Conservation (phyloP, 2,113 vertebrate species). For the Macrotis lagotis region DNA sequence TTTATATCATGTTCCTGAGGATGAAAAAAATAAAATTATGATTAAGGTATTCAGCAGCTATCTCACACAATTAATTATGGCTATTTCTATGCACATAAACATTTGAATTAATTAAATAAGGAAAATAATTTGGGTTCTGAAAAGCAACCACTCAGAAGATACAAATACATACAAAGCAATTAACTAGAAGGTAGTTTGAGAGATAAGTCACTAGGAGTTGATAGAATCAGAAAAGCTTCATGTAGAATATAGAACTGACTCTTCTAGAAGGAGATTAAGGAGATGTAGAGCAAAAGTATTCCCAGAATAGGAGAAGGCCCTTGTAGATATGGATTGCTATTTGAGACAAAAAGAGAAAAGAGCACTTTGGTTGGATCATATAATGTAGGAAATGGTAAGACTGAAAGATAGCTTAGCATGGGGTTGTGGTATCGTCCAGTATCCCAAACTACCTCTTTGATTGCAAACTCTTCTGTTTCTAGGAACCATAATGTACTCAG, state of each 20-base stretch:
- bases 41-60: background rate
- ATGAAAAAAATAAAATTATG: constrained; percentile 5
- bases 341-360: background rate
- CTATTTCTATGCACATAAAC: background rate
- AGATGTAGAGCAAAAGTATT: background rate
- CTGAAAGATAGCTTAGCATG: background rate
- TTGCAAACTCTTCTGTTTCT: background rate
- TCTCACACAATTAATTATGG: background rate
- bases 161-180: background rate
- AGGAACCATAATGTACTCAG: background rate
- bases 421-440: background rate
- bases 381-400: background rate
- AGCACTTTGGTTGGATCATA: background rate
- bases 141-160: background rate
- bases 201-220: background rate
- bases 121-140: background rate
- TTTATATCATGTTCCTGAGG: constrained; percentile 93
- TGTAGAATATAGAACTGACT: background rate
- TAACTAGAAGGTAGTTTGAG: background rate
- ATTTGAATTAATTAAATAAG: background rate
- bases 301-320: background rate
- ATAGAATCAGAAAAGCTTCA: background rate
- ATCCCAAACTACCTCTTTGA: background rate
- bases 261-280: background rate
- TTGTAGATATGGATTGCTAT: background rate